Base-by-base conservation (phyloP, 2,888 invertebrate species). In the Caenorhabditis angaria region DNA sequence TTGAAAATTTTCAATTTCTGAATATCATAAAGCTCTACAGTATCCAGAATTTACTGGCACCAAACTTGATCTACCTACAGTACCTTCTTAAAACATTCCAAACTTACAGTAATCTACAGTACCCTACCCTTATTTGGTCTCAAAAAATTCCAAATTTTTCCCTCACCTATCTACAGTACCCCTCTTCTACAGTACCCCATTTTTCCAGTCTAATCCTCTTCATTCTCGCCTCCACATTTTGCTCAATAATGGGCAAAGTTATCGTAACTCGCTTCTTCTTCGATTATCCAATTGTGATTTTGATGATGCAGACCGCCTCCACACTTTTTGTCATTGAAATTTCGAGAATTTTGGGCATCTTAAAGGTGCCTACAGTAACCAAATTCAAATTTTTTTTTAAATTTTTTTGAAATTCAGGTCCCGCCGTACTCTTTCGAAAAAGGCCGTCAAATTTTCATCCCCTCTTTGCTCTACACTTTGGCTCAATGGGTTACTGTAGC, bases 281-380 rank as follows among this genome's bases (percentile, higher is more conserved):
- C 85, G 88, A 90, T 81, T 90, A 87, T 78, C 90, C 90, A 3
- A 88, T 90, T 50, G 88, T 89, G 54, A 89, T 90, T 66, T 88
- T 90, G 84, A 87, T 89, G 48, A 82, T 88, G 24, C 90, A 90
- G 83, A 89, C 89, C 88, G 80, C 88, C 0, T 83, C 89, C 61
- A 88, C 89, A 0, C 87, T 90, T 18, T 67, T 87, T 6, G 62
- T 88, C 10, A 80, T 90, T 22, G 89, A 90, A 78, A 53, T 85
- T 6, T 75, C 88, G 27, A 81, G 88, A 73, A 79, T 32, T 48
- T 18, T 41, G 6, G 41, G 41, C 3, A 41, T 41, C 14, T 3
- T 41, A 3, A 41, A 41, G 18, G 41, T 41, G n/a, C 6, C 22
- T 48, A 18, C 8, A 29, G 35, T 14, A 10, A 10, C 14, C 35